Conservation (phyloP, 2,113 vertebrate species). For the Odobenus rosmarus region DNA sequence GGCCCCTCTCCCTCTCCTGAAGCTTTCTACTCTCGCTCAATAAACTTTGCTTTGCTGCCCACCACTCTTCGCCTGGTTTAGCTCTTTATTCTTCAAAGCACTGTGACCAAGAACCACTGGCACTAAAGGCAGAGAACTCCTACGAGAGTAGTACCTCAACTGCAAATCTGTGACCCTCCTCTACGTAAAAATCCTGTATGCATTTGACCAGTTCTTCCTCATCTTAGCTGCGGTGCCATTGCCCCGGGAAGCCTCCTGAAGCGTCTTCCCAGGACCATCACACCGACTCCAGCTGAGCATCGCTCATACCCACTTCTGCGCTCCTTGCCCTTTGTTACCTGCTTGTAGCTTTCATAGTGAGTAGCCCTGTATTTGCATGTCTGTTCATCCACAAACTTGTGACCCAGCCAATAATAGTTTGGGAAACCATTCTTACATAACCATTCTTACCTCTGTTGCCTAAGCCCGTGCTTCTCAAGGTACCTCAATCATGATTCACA, state of each 20-base stretch:
- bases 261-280: neutral
- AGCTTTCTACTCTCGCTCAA: neutral
- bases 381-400: neutral
- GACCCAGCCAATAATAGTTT: neutral
- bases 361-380: neutral
- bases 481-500: neutral
- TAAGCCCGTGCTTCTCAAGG: neutral
- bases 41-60: neutral
- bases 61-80: neutral
- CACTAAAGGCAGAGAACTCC: neutral
- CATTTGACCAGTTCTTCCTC: neutral
- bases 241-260: neutral
- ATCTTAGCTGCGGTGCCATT: neutral
- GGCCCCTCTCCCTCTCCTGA: neutral
- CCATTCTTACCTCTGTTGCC: neutral
- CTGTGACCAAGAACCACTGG: neutral
- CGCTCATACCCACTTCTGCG: neutral
- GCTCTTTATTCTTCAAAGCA: neutral
- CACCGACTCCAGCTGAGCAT: fast-evolving
- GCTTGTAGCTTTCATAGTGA: neutral
- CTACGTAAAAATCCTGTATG: neutral
- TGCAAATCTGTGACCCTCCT: neutral
- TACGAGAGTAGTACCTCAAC: neutral
- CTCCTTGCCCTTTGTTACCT: neutral
- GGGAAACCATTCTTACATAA: too few relatives aligned